A percentile compares a stretch with the other conserved stretches of the same genome.
Conservation (phyloP, 2,888 invertebrate species). For the Myopa testacea region DNA sequence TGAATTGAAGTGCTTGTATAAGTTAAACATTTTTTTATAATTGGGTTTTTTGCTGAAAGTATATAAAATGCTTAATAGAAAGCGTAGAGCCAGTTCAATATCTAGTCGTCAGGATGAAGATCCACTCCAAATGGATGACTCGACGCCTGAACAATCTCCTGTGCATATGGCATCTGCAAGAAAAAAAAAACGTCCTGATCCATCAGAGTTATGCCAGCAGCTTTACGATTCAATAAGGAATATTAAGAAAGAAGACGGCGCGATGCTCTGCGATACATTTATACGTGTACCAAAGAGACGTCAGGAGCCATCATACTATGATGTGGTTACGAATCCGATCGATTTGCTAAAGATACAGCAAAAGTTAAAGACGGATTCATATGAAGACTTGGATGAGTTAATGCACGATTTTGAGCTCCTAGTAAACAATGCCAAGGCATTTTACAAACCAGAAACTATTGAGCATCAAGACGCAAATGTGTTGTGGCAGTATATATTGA, state of each 20-base stretch:
- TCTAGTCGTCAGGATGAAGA: slow-evolving; percentile 80
- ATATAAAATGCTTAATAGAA: slow-evolving; percentile 76
- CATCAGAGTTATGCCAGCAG: slow-evolving; percentile 88
- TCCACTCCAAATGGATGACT: slow-evolving; percentile 75
- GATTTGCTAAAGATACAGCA: slow-evolving; percentile 94
- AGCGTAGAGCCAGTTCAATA: slow-evolving; percentile 85
- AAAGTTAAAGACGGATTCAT: slow-evolving; percentile 96
- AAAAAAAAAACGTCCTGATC: slow-evolving; percentile 74
- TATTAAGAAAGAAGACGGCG: slow-evolving; percentile 92
- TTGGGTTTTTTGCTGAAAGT: too few species aligned
- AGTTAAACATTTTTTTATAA: not conserved
- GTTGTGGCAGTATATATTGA: slow-evolving; percentile 85
- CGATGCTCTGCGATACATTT: slow-evolving; percentile 91
- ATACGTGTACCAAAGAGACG: slow-evolving; percentile 94
- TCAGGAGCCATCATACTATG: slow-evolving; percentile 91
- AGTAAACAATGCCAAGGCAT: slow-evolving; percentile 94
- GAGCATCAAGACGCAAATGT: slow-evolving; percentile 92
- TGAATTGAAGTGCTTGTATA: not conserved
- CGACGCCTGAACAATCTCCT: slow-evolving; percentile 68
- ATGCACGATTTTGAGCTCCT: slow-evolving; percentile 90
- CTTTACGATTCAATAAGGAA: slow-evolving; percentile 92
- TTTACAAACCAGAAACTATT: slow-evolving; percentile 86
- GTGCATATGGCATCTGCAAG: slow-evolving; percentile 69
- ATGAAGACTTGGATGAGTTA: slow-evolving; percentile 92
- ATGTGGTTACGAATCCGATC: slow-evolving; percentile 93